Evolutionary conservation across 2,113 vertebrate species (phyloP).

Genomic region (Mastomys natalensis): DNA sequence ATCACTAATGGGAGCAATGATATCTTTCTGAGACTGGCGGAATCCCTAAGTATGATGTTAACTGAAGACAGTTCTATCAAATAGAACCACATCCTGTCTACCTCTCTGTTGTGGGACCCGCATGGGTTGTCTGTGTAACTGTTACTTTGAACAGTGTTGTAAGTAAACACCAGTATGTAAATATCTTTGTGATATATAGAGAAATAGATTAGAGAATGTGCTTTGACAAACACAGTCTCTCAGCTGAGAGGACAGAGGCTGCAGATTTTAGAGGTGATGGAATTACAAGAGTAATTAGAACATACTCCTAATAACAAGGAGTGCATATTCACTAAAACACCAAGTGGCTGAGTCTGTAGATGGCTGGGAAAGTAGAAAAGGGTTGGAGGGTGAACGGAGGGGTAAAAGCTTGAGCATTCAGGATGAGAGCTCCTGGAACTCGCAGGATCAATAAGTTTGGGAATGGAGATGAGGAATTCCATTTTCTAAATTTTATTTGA

Average conservation of each 20-base stretch:
- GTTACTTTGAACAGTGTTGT: background rate
- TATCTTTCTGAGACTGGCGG: background rate
- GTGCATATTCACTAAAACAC: background rate
- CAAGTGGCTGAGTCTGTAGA: background rate
- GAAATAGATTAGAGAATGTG: background rate
- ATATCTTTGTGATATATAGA: background rate
- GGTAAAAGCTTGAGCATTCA: background rate
- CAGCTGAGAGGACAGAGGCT: background rate
- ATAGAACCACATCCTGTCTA: background rate
- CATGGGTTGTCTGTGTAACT: background rate
- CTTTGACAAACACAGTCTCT: background rate
- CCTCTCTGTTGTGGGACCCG: background rate
- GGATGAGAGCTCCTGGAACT: background rate
- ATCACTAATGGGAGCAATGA: background rate
- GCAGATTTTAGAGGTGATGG: background rate
- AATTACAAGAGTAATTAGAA: background rate
- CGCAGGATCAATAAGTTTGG: background rate
- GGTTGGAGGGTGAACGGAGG: background rate
- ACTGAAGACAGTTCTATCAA: too few relatives aligned
- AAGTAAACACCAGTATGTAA: background rate
- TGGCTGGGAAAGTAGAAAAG: background rate
- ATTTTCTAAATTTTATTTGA: conserved; percentile 13
- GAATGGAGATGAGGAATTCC: background rate
- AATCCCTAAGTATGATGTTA: background rate
- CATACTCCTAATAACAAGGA: background rate